Percentiles rank a stretch among this genome's conserved stretches.
phyloP scores from a whole-genome alignment of 2,113 vertebrate species.

The Telmatochromis brachygnathus region DNA sequence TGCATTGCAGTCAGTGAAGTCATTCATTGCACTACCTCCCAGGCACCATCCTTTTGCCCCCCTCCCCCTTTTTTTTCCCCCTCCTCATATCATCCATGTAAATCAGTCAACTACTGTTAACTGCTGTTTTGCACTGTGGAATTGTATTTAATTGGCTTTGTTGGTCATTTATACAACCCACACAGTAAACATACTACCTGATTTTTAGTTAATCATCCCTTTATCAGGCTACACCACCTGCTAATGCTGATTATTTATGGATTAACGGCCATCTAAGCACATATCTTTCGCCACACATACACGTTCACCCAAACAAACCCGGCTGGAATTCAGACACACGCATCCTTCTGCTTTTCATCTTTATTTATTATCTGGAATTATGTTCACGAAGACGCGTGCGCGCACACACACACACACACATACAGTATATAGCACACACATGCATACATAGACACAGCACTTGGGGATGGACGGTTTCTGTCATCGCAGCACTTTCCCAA shows the following conservation, averaged over 20 bases:
- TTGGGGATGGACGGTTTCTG: conserved; percentile 53
- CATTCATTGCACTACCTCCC: background rate
- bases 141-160: conserved; percentile 55
- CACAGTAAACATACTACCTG: conserved; percentile 42
- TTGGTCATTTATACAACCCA: conserved; percentile 39
- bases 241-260: conserved; percentile 39
- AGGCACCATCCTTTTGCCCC: background rate
- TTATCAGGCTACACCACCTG: conserved; percentile 19
- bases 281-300: background rate
- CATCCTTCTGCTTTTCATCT: background rate
- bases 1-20: background rate
- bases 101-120: conserved; percentile 2
- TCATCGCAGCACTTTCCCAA: conserved; percentile 69
- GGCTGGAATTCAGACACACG: background rate
- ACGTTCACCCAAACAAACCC: background rate
- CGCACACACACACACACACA: background rate
- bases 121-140: conserved; percentile 8
- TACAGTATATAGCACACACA: background rate
- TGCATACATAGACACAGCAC: conserved; percentile 20
- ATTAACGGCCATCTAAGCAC: conserved; percentile 17
- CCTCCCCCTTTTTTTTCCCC: accelerated
- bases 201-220: conserved; percentile 41
- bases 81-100: background rate
- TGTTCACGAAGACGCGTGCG: background rate
- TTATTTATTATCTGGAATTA: background rate